Percentiles rank a stretch among this genome's conserved stretches.
Conservation (phyloP, 2,797 vertebrate species). For the Notolabrus celidotus region DNA sequence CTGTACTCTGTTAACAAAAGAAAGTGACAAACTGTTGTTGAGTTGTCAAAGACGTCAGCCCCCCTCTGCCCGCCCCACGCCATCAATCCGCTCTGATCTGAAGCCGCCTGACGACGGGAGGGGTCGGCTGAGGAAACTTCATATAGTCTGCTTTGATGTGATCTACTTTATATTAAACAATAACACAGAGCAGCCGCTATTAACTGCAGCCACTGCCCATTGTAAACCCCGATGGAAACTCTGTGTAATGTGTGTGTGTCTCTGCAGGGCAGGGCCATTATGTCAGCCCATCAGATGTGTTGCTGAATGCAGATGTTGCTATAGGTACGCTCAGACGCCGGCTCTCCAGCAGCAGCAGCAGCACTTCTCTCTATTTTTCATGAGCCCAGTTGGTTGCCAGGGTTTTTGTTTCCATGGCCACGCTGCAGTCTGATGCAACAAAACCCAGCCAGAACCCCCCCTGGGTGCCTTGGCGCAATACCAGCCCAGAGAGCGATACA, state of each 20-base stretch:
- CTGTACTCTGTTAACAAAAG: background rate
- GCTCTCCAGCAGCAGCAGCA: conserved; percentile 46
- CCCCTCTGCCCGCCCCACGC: background rate
- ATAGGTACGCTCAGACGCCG: conserved; percentile 55
- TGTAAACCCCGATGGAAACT: conserved; percentile 53
- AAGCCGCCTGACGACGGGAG: conserved; percentile 38
- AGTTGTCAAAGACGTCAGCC: conserved; percentile 17
- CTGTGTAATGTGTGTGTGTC: conserved; percentile 20
- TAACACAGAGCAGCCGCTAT: conserved; percentile 42
- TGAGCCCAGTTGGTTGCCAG: conserved; percentile 79
- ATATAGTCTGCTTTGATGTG: conserved; percentile 50
- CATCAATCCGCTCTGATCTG: conserved; percentile 15
- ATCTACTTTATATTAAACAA: conserved; percentile 48
- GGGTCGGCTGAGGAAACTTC: conserved; percentile 34
- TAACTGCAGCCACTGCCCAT: conserved; percentile 43
- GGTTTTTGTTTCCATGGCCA: conserved; percentile 88
- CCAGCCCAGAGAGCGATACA: conserved; percentile 37
- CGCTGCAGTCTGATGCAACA: conserved; percentile 79
- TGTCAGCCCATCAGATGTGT: conserved; percentile 42
- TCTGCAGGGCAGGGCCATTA: conserved; percentile 34
- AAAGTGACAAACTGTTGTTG: conserved; percentile 2
- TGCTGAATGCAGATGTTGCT: conserved; percentile 63
- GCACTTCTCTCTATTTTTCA: conserved; percentile 71
- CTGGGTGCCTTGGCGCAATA: conserved; percentile 30
- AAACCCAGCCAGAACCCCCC: conserved; percentile 67